A percentile compares a stretch with the other conserved stretches of the same genome.
Conservation (phyloP, 2,113 vertebrate species). For the Saguinus imperator region DNA sequence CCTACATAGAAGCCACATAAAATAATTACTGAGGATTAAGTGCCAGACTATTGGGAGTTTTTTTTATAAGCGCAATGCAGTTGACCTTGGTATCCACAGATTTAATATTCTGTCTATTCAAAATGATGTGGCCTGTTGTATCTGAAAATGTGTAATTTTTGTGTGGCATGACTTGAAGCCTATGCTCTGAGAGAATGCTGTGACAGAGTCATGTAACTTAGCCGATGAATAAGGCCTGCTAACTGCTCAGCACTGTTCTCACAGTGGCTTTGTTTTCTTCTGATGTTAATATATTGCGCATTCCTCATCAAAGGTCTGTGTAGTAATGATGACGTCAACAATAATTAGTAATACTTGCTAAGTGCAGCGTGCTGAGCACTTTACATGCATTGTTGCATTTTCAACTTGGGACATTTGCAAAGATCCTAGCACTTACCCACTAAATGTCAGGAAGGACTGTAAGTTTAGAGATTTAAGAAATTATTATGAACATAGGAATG, state of each 20-base stretch:
- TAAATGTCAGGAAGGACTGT: slow-evolving; percentile 13
- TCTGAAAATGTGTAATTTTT: neutral
- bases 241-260: neutral
- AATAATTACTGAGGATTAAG: neutral
- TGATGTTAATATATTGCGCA: neutral
- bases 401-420: neutral
- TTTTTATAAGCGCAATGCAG: neutral
- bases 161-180: neutral
- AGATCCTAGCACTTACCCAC: neutral
- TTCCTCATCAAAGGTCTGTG: neutral
- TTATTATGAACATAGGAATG: neutral
- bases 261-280: neutral
- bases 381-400: neutral
- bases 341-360: neutral
- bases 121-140: neutral
- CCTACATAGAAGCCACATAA: neutral
- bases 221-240: neutral
- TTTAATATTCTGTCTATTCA: neutral
- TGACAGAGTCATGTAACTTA: neutral
- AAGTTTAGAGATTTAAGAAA: neutral
- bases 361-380: neutral
- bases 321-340: neutral
- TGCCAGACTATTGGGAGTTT: neutral
- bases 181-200: neutral
- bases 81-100: neutral